Evolutionary conservation across 2,113 vertebrate species (phyloP).

Genomic region (Edolisoma coerulescens): DNA sequence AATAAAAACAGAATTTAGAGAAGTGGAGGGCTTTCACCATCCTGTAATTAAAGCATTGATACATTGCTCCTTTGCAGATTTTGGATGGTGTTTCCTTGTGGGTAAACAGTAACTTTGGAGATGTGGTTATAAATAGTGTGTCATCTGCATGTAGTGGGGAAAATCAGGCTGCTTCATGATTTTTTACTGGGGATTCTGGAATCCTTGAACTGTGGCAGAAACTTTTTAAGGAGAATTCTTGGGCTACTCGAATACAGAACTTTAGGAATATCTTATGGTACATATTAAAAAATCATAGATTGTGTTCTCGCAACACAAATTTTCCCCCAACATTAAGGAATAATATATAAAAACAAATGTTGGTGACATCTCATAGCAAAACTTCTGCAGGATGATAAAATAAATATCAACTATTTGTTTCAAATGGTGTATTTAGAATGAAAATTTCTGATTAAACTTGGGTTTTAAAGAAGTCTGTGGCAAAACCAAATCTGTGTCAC

Average conservation of each 20-base stretch:
- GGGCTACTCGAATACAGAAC: not conserved
- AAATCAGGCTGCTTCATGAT: not conserved
- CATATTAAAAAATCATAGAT: not conserved
- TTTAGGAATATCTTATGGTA: not conserved
- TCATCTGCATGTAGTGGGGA: not conserved
- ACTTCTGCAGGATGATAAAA: not conserved
- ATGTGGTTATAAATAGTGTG: not conserved
- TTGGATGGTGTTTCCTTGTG: not conserved
- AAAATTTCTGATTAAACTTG: not conserved
- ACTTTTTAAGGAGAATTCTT: not conserved
- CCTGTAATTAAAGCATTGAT: not conserved
- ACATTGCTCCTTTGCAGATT: not conserved
- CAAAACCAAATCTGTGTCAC: not conserved
- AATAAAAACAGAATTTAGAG: not conserved
- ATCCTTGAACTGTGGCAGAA: not conserved
- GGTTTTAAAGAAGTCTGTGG: not conserved
- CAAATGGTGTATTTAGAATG: not conserved
- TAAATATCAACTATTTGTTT: not conserved
- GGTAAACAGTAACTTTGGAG: not conserved
- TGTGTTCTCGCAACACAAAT: not conserved
- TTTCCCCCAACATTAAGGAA: rapidly evolving
- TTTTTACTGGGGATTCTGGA: not conserved
- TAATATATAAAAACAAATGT: not conserved
- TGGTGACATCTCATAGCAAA: not conserved
- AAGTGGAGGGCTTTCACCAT: not conserved